Percentiles rank a stretch among this genome's conserved stretches.
Conservation (phyloP, 2,797 vertebrate species). For the Nannoperca australis region DNA sequence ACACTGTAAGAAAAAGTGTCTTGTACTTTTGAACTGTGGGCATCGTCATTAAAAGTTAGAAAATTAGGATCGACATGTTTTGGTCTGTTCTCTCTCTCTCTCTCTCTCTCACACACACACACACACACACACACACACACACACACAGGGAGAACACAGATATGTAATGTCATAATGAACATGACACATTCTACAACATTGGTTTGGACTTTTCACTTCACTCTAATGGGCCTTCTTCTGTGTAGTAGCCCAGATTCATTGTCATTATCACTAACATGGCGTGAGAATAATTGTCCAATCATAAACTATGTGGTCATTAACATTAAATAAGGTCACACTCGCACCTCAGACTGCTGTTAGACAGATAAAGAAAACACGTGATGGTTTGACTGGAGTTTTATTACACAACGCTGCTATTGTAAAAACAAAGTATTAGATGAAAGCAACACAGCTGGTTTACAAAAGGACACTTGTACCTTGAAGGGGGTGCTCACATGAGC, state of each 20-base stretch:
- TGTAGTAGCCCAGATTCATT: conserved; percentile 1
- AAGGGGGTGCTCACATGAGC: conserved; percentile 22
- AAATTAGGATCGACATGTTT: background rate
- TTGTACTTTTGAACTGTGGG: background rate
- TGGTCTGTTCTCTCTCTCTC: background rate
- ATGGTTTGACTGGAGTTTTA: conserved; percentile 61
- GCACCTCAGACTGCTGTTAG: background rate
- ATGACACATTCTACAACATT: background rate
- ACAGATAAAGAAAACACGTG: conserved; percentile 29
- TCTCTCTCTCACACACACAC: no score
- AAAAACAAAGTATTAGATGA: conserved; percentile 51
- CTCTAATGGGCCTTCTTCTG: background rate
- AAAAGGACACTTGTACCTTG: conserved; percentile 59
- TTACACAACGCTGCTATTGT: conserved; percentile 54
- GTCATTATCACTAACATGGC: background rate
- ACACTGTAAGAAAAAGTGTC: background rate
- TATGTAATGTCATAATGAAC: conserved; percentile 21
- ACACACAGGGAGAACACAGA: background rate
- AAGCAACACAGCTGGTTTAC: conserved; percentile 40
- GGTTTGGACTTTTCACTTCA: conserved; percentile 25
- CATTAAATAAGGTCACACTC: conserved; percentile 11
- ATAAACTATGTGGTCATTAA: conserved; percentile 13
- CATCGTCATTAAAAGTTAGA: background rate
- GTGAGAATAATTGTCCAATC: conserved; percentile 11
- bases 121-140: background rate